Base-by-base conservation (phyloP, 2,888 invertebrate species). In the Lacanobia wlatinum region DNA sequence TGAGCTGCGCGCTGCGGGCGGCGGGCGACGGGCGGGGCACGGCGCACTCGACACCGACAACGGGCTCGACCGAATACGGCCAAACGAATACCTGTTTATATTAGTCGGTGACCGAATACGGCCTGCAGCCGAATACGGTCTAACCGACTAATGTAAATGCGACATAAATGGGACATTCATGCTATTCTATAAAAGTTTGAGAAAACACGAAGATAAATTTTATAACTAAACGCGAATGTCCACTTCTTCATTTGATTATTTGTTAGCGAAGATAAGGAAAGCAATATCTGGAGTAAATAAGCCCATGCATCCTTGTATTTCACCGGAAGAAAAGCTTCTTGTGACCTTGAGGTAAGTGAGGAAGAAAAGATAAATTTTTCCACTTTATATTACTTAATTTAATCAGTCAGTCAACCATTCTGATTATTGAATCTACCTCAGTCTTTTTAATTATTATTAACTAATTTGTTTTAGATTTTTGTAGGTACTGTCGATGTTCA, bases 181-280 rank as follows among this genome's bases (percentile, higher is more conserved):
- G 60, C 6, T 65, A 55, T 65, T 65, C 53, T 52, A 53, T 55
- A 59, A 59, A 66, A 59, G 46, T 60, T 68, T 60, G 60, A 68
- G 60, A 68, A 59, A 52, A 60, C 52, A 68, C 40, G 23, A 40
- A 50, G 60, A 60, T 52, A 60, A 38, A 2, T 60, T 60, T 52
- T 68, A 60, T 3, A 68, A 60, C 12, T 68, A 68, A 40, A 68
- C 60, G 60, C 38, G 68, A 38, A 68, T 68, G 68, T 61, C 68
- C 2, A 60, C 60, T 60, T 50, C 59, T 38, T 68, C 68, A 46
- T 68, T 68, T 68, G 68, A 61, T 68, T 60, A 60, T 53, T 52
- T 61, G 50, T 7, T 68, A 43, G 60, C 60, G 3, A 28, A 3
- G 28, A 28, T 28, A 28, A 28, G 28, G 3, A 1, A 40, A 60